Conservation (phyloP, 2,888 invertebrate genomes). For the Tribolium freemani region DNA sequence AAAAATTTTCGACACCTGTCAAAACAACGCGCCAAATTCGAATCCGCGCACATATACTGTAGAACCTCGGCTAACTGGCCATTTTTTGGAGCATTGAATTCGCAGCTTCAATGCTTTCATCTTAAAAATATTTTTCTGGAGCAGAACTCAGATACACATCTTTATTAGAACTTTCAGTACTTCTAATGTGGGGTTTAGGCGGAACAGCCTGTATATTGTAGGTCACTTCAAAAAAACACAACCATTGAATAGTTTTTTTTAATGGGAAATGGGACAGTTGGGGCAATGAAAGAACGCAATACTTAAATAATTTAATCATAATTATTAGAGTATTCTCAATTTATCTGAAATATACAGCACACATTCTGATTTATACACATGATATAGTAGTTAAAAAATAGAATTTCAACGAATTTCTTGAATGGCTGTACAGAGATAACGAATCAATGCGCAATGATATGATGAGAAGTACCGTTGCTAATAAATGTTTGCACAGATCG, state of each 20-base stretch:
- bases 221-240: too few relatives aligned
- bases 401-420: conserved; percentile 38
- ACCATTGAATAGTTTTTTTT: too few relatives aligned
- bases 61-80: too few relatives aligned
- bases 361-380: conserved; percentile 44
- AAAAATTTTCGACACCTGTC: conserved; percentile 8
- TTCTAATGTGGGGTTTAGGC: too few relatives aligned
- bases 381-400: conserved; percentile 42
- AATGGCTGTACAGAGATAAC: conserved; percentile 39
- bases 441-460: conserved; percentile 25
- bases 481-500: conserved; percentile 33
- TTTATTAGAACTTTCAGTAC: too few relatives aligned
- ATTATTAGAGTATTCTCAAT: conserved; percentile 42
- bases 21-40: conserved; percentile 5
- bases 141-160: too few relatives aligned
- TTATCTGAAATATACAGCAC: conserved; percentile 40
- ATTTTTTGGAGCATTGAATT: too few relatives aligned
- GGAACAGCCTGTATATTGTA: too few relatives aligned
- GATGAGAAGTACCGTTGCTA: conserved; percentile 12
- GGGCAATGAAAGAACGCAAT: neutral
- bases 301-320: conserved; percentile 42
- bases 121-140: too few relatives aligned
- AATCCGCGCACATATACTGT: neutral
- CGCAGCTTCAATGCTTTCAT: too few relatives aligned
- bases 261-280: too few relatives aligned